Conservation (phyloP, 2,113 vertebrate genomes). For the Saimiri boliviensis region DNA sequence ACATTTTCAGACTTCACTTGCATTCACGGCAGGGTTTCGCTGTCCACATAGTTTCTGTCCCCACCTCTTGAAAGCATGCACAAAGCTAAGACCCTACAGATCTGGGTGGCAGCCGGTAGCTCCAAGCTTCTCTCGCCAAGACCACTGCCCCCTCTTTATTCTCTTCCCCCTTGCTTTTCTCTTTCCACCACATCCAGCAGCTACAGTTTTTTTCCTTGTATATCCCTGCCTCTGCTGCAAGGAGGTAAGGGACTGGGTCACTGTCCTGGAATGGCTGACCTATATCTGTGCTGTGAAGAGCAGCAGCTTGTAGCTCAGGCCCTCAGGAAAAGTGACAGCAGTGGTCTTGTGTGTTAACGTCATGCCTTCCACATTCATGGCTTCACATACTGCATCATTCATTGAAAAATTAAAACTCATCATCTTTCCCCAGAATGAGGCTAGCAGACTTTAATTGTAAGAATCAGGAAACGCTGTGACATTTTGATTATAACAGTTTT, state of each 20-base stretch:
- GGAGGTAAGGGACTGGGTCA: not conserved
- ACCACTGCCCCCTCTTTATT: not conserved
- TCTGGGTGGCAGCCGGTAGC: not conserved
- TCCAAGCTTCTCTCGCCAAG: not conserved
- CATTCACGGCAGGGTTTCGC: not conserved
- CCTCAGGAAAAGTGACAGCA: not conserved
- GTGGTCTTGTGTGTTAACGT: not conserved
- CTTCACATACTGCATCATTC: conserved; percentile 5
- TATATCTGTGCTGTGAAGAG: not conserved
- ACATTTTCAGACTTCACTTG: not conserved
- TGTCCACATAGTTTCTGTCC: rapidly evolving
- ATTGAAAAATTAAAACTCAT: conserved; percentile 54
- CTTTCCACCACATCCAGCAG: not conserved
- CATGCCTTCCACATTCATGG: not conserved
- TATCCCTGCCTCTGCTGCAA: not conserved
- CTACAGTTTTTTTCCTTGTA: not conserved
- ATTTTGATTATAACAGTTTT: conserved; percentile 50
- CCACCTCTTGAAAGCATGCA: not conserved
- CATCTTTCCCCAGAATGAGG: conserved; percentile 39
- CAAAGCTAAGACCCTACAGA: not conserved
- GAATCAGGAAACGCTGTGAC: conserved; percentile 47
- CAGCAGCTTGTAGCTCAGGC: no score
- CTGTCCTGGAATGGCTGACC: not conserved
- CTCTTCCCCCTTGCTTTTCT: not conserved
- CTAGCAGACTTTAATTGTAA: conserved; percentile 45